A percentile compares a stretch with the other conserved stretches of the same genome.
phyloP scores from a whole-genome alignment of 1,140 invertebrate genomes.

The Drosophila virilis region DNA sequence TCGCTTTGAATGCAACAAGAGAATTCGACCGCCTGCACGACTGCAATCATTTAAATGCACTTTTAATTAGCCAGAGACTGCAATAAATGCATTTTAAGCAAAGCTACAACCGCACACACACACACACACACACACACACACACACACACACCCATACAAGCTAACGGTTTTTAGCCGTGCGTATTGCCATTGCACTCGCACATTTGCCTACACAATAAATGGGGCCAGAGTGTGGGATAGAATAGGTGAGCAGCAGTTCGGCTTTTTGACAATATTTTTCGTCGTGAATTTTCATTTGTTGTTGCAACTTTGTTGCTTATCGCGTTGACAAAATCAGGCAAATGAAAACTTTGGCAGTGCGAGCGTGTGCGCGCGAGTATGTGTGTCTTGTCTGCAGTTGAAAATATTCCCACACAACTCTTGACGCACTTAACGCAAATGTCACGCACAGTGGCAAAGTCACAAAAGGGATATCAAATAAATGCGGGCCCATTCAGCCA shows the following conservation, averaged over 20 bases:
- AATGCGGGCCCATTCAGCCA: conserved; percentile 72
- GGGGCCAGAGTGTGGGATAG: not conserved
- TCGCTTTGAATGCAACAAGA: not conserved
- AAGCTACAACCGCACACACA: not conserved
- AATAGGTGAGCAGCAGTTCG: conserved; percentile 23
- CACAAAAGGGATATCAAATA: conserved; percentile 76
- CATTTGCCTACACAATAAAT: conserved; percentile 2
- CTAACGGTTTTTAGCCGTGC: conserved; percentile 24
- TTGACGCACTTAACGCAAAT: conserved; percentile 75
- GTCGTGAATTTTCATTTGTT: conserved; percentile 72
- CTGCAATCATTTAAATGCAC: conserved; percentile 17
- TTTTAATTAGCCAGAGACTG: conserved; percentile 22
- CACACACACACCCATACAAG: not conserved
- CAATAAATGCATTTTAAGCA: conserved; percentile 20
- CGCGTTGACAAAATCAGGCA: conserved; percentile 51
- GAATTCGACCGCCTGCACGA: not conserved
- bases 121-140: not conserved
- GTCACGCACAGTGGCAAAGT: conserved; percentile 76
- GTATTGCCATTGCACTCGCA: conserved; percentile 62
- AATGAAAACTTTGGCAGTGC: conserved; percentile 66
- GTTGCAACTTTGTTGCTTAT: conserved; percentile 64
- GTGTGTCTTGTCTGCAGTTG: conserved; percentile 21
- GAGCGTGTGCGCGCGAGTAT: conserved; percentile 1
- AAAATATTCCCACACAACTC: conserved; percentile 69
- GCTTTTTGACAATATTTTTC: conserved; percentile 62